Percentiles rank a stretch among this genome's conserved stretches.
These are phyloP conservation scores for Sebastes wilsoni DNA, from an alignment of 2,797 vertebrate genomes.

Conservation along the genomic window DNA sequence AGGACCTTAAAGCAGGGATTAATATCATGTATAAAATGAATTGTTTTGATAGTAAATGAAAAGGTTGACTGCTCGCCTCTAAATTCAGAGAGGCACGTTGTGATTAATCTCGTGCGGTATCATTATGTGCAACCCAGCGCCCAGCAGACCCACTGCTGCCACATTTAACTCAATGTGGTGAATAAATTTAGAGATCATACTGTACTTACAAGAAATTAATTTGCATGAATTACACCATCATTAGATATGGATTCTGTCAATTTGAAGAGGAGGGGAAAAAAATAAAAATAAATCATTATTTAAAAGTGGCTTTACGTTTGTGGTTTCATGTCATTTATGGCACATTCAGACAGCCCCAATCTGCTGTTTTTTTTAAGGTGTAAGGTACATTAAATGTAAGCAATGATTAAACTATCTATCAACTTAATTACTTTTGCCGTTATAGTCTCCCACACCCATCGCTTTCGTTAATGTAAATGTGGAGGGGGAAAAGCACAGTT, in stretches of 20 bases:
- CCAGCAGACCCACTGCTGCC: constrained; percentile 32
- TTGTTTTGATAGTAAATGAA: constrained; percentile 36
- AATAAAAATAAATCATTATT: background rate
- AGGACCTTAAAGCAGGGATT: background rate
- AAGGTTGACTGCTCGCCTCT: constrained; percentile 17
- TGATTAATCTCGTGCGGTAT: constrained; percentile 37
- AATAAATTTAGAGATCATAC: constrained; percentile 30
- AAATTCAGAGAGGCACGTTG: constrained; percentile 17
- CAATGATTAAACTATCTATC: constrained; percentile 25
- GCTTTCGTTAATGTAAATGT: constrained; percentile 15
- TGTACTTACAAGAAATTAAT: constrained; percentile 24
- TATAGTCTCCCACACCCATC: background rate
- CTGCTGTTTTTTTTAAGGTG: constrained; percentile 2
- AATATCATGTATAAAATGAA: background rate
- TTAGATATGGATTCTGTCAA: constrained; percentile 5
- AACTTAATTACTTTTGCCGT: constrained; percentile 2
- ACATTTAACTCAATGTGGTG: constrained; percentile 34
- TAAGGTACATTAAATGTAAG: background rate
- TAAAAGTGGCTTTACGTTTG: background rate
- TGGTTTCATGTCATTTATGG: background rate
- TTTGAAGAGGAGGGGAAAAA: background rate
- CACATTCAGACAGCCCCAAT: background rate
- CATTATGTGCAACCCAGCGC: constrained; percentile 20
- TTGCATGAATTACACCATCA: constrained; percentile 34
- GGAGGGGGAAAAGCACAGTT: background rate